Evolutionary conservation across 2,888 invertebrate genomes (phyloP).

Genomic region (Branchipolynoe longqiensis): DNA sequence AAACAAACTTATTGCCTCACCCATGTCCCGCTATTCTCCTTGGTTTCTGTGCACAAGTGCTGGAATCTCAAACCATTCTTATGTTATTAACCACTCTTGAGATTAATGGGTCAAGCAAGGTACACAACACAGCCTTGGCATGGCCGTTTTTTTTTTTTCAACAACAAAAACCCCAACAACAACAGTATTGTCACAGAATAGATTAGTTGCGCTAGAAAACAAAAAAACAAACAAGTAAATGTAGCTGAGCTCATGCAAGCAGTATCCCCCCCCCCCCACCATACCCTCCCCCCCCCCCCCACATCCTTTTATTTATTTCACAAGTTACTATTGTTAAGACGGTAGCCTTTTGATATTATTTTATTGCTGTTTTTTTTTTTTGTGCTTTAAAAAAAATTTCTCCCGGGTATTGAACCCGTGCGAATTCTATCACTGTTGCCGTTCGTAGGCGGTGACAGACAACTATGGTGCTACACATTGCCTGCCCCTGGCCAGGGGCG

Average conservation of each 20-base stretch:
- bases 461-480: slow-evolving; percentile 32
- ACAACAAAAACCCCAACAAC: too few relatives aligned
- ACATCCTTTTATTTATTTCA: slow-evolving; percentile 16
- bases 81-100: slow-evolving; percentile 7
- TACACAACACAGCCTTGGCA: background rate
- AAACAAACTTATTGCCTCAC: too few relatives aligned
- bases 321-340: background rate
- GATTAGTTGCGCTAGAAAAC: background rate
- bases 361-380: background rate
- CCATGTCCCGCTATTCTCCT: slow-evolving; percentile 23
- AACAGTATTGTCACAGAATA: slow-evolving; percentile 21
- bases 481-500: background rate
- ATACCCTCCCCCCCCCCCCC: too few relatives aligned
- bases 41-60: slow-evolving; percentile 20
- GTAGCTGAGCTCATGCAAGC: slow-evolving; percentile 5
- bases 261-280: slow-evolving; percentile 4
- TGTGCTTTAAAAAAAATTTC: background rate
- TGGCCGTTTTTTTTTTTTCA: background rate
- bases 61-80: slow-evolving; percentile 46
- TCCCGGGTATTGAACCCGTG: too few relatives aligned
- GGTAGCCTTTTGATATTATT: slow-evolving; percentile 28
- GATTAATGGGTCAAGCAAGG: slow-evolving; percentile 33
- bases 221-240: background rate
- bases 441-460: background rate
- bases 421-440: too few relatives aligned